Percentiles rank a stretch among this genome's conserved stretches.
Evolutionary conservation across 2,888 invertebrate genomes (phyloP).

Genomic region (Hyposoter didymator): DNA sequence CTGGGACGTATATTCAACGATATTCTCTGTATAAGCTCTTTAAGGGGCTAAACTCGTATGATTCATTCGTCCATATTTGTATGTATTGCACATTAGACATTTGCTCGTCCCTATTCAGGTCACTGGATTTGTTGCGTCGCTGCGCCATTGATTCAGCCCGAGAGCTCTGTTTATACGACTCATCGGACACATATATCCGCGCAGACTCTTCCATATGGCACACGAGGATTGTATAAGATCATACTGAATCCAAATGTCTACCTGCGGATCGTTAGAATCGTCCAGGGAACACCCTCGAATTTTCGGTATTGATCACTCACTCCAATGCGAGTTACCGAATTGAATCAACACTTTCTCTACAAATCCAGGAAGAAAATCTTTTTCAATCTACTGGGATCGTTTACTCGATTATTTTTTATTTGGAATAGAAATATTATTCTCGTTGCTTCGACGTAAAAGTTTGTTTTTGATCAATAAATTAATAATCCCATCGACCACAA

Average conservation of each 20-base stretch:
- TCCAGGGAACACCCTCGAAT: background rate
- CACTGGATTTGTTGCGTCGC: slow-evolving; percentile 3
- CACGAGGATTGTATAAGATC: background rate
- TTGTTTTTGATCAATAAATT: too few relatives aligned
- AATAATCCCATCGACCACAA: too few relatives aligned
- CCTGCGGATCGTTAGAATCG: background rate
- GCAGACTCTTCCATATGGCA: background rate
- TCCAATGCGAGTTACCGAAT: background rate
- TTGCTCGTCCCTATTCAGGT: slow-evolving; percentile 9
- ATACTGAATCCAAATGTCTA: background rate
- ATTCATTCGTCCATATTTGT: background rate
- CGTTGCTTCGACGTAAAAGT: too few relatives aligned
- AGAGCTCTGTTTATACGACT: background rate
- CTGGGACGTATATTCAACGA: slow-evolving; percentile 14
- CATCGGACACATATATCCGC: background rate
- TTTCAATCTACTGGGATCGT: too few relatives aligned
- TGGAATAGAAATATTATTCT: too few relatives aligned
- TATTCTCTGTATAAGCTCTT: slow-evolving; percentile 20
- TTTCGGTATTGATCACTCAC: background rate
- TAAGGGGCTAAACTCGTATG: slow-evolving; percentile 16
- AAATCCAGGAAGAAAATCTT: too few relatives aligned
- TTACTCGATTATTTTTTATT: too few relatives aligned
- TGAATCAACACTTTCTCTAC: background rate
- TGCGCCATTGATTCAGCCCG: slow-evolving; percentile 13
- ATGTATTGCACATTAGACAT: background rate